Evolutionary conservation across 2,888 invertebrate genomes (phyloP), one percentile per base, ranked within the genome.

Genomic region (Xestia ashworthii): DNA sequence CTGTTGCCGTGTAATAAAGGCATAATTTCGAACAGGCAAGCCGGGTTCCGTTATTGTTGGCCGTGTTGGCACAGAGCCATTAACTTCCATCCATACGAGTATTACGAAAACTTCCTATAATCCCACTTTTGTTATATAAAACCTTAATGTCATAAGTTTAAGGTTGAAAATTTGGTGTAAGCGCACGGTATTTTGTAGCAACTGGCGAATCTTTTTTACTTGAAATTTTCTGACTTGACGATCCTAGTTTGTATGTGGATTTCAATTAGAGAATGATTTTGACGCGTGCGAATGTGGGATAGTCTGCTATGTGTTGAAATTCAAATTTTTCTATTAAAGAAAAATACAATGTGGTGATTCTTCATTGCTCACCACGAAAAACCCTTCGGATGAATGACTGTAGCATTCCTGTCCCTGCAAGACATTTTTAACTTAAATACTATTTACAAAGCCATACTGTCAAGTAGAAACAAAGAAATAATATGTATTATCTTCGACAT

Each of bases 21-120:
- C 88, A 90, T 91, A 90, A 90, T 91, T 91, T 89, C 88, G 87
- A 80, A 87, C 89, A 88, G 87, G 87, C 90, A 85, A 87, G 85
- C 74, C 87, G 80, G 83, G 89, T 89, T 90, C 88, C 91, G 91
- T 90, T 92, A 91, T 93, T 93, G 92, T 92, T 94, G 94, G 94
- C 94, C 91, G 93, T 93, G 92, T 92, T 94, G 94, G 94, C 94
- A 89, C 85, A 74, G 83, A 82, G 94, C 94, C 94, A 95, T 93
- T 91, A 92, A 89, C 89, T 91, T 89, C 91, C 87, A 89, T 85
- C 90, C 92, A 91, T 94, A n/a, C n/a, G n/a, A n/a, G n/a, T n/a
- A 94, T 94, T 94, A 93, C 91, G 91, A 92, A 93, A 95, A 94
- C 92, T 94, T 93, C 90, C 89, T 87, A 88, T 82, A 84, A 88